Base-by-base conservation (phyloP, 2,888 invertebrate species). In the Drosophila acutilabella region DNA sequence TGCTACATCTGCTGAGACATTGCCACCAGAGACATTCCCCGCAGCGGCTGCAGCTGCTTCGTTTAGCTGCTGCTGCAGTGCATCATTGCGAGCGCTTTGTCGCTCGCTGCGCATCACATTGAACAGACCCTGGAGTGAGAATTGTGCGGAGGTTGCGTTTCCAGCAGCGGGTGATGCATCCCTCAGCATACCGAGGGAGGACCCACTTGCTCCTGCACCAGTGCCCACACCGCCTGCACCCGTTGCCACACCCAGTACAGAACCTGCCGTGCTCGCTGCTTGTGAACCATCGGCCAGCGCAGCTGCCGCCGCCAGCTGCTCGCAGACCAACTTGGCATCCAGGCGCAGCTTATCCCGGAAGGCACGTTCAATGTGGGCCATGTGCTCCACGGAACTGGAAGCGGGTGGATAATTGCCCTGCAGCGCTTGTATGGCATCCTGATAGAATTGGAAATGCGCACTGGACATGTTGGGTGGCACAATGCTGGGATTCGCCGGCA, bases 401-500 rank as follows among this genome's bases (percentile, higher is more conserved):
- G 82, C 45, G 4, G 36, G 36, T 13, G 89, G 79, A 36, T 82
- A 77, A 14, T 73, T 73, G 30, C 79, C 74, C 50, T 90, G 89
- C 13, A 91, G 62, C 4, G 91, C 88, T 59, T 90, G 89, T 30
- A 91, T 80, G 23, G 91, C 91, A 56, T 91, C 91, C 81, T 91
- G 90, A 59, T 91, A 91, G 74, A 91, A 90, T 62, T 91, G 91
- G 8, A 90, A 82, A 65, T 91, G 88, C n/a, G 89, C 83, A 53
- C 73, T 81, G 60, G 87, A 89, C 90, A 92, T 90, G 44, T 90
- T 91, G 2, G 78, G 81, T 1, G 86, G 87, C 57, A 80, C 81
- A 56, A 77, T 73, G 54, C 70, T 72, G n/a, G 84, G 72, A 71
- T 81, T 81, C 1, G 78, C 81, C 2, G 80, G 70, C n/a, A 87